Percentiles rank a stretch among this genome's conserved stretches.
These are phyloP conservation scores for Megaptera novaeangliae DNA, from an alignment of 2,113 vertebrate genomes.

Conservation along the genomic window DNA sequence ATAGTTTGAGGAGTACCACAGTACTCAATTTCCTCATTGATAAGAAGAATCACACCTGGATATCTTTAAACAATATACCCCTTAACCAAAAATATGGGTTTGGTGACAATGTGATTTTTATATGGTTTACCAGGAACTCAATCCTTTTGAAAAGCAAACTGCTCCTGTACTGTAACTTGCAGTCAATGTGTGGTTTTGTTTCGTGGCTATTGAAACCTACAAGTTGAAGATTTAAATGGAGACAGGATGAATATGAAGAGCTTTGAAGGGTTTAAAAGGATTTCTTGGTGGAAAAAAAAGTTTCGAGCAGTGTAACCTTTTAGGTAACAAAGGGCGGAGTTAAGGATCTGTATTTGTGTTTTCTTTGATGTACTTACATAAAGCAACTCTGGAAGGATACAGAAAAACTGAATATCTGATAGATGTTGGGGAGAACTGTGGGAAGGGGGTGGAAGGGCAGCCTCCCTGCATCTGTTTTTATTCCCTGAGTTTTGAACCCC, in stretches of 20 bases:
- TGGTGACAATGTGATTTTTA: neutral
- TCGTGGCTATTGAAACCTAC: neutral
- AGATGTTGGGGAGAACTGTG: accelerated
- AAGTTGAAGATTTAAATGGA: neutral
- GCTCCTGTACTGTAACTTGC: neutral
- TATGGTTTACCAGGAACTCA: neutral
- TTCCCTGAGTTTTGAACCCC: too few relatives aligned
- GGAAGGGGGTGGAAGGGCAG: accelerated
- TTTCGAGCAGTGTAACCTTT: neutral
- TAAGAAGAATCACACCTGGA: neutral
- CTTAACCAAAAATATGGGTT: neutral
- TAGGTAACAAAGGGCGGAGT: too few relatives aligned
- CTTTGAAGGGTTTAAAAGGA: neutral
- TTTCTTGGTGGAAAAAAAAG: neutral
- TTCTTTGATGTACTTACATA: neutral
- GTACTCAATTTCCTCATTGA: accelerated
- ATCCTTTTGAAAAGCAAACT: neutral
- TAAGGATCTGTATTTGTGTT: neutral
- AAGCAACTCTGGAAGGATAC: accelerated
- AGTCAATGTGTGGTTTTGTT: neutral
- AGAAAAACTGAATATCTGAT: neutral
- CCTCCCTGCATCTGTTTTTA: neutral
- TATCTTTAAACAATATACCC: neutral
- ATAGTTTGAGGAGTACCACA: accelerated
- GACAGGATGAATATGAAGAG: neutral